Conservation (phyloP, 53 echinoderm and acorn worm genomes). For the Echinometra lucunter region DNA sequence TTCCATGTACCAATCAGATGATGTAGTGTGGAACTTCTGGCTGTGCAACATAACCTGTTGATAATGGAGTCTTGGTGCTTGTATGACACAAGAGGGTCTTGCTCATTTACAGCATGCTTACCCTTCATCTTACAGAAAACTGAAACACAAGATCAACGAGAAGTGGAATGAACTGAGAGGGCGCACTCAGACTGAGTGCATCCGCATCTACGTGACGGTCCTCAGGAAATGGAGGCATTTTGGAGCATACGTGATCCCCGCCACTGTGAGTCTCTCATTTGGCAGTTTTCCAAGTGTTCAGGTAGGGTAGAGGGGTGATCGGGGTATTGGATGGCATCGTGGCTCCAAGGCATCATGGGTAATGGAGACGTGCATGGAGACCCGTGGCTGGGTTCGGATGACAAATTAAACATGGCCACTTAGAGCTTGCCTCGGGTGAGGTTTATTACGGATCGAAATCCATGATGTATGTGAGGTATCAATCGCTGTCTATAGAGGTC, state of each 20-base stretch:
- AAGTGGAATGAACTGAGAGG: constrained; percentile 90
- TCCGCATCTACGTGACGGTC: constrained; percentile 88
- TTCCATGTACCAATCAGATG: not conserved
- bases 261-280: constrained; percentile 84
- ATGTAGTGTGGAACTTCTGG: not conserved
- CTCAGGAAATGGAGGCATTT: constrained; percentile 94
- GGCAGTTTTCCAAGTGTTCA: constrained; percentile 51
- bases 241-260: constrained; percentile 92
- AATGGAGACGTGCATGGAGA: constrained; percentile 21
- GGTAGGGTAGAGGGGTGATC: constrained; percentile 40
- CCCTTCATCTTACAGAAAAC: constrained; percentile 66
- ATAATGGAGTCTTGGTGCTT: not conserved
- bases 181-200: constrained; percentile 82
- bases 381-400: constrained; percentile 34
- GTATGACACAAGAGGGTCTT: not conserved
- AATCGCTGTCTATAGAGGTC: constrained; percentile 1
- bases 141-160: constrained; percentile 79
- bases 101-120: not conserved
- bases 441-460: constrained; percentile 2
- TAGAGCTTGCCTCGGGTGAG: not conserved
- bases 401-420: constrained; percentile 40
- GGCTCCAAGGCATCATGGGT: constrained; percentile 55
- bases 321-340: constrained; percentile 56
- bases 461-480: not conserved
- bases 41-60: not conserved